phyloP scores from a whole-genome alignment of 2,113 vertebrate genomes.

The Microcebus ravelobensis region DNA sequence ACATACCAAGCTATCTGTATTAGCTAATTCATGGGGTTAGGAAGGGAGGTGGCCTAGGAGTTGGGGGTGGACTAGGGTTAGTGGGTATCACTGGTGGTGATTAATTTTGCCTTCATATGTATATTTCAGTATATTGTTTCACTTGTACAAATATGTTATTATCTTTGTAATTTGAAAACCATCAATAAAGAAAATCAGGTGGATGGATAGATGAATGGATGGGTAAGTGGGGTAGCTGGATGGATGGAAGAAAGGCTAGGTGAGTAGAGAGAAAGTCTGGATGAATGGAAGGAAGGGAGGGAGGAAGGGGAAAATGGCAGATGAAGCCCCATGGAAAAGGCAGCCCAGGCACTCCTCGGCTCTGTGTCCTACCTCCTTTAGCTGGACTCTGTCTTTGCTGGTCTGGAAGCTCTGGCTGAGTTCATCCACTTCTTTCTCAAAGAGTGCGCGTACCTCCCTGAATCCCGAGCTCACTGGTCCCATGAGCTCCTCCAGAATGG shows the following conservation, averaged over 20 bases:
- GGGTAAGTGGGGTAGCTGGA: background rate
- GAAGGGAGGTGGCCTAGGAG: background rate
- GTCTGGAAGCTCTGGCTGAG: conserved; percentile 87
- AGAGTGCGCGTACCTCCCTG: conserved; percentile 88
- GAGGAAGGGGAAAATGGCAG: background rate
- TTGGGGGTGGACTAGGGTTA: background rate
- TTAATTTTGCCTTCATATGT: background rate
- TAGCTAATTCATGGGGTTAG: background rate
- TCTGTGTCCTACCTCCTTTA: conserved; percentile 87
- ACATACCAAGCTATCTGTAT: background rate
- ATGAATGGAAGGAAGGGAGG: rapidly evolving
- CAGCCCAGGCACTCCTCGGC: background rate
- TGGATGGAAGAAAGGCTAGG: background rate
- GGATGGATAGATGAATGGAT: background rate
- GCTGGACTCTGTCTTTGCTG: conserved; percentile 72
- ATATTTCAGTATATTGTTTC: background rate
- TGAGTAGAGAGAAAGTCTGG: background rate
- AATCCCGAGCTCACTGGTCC: conserved; percentile 93
- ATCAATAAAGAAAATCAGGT: conserved; percentile 10
- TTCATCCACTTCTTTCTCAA: conserved; percentile 88
- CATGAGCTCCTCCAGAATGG: conserved; percentile 95
- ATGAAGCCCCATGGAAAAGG: background rate
- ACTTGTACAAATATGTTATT: background rate
- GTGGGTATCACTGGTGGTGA: background rate
- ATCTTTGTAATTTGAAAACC: conserved; percentile 29